These are phyloP conservation scores for Idaea dimidiata DNA, from an alignment of 2,888 invertebrate species.

Conservation along the genomic window DNA sequence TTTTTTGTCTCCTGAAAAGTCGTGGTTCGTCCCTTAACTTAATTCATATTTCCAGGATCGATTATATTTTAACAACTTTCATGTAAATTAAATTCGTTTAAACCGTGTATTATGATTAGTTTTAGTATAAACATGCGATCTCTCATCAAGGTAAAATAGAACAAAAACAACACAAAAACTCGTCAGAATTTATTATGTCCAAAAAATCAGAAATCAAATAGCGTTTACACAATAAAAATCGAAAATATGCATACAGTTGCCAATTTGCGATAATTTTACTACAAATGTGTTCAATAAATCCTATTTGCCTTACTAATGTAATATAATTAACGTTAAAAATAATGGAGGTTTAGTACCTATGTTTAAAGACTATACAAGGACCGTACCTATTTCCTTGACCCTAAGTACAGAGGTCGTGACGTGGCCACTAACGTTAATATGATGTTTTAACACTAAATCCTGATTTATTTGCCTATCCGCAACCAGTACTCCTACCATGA, in stretches of 20 bases:
- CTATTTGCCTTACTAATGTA: slow-evolving; percentile 52
- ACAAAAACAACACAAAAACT: slow-evolving; percentile 50
- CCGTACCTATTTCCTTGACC: too few relatives aligned
- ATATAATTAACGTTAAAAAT: slow-evolving; percentile 3
- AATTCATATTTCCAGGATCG: too few relatives aligned
- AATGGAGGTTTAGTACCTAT: background rate
- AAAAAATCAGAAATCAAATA: slow-evolving; percentile 59
- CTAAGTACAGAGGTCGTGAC: too few relatives aligned
- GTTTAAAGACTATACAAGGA: background rate
- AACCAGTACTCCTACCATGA: too few relatives aligned
- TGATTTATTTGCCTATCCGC: too few relatives aligned
- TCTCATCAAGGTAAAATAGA: slow-evolving; percentile 9
- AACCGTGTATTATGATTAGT: too few relatives aligned
- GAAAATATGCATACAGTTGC: slow-evolving; percentile 58
- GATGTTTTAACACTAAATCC: too few relatives aligned
- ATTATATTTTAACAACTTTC: too few relatives aligned
- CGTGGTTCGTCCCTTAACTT: too few relatives aligned
- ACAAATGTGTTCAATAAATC: slow-evolving; percentile 20
- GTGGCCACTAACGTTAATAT: too few relatives aligned
- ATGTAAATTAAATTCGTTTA: too few relatives aligned
- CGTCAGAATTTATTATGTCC: slow-evolving; percentile 74
- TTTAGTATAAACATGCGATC: background rate
- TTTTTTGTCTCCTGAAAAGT: too few relatives aligned
- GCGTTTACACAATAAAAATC: slow-evolving; percentile 53
- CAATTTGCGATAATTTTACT: slow-evolving; percentile 16